These are phyloP conservation scores for Tanytarsus gracilentus DNA, from an alignment of 2,888 invertebrate genomes.

Conservation along the genomic window DNA sequence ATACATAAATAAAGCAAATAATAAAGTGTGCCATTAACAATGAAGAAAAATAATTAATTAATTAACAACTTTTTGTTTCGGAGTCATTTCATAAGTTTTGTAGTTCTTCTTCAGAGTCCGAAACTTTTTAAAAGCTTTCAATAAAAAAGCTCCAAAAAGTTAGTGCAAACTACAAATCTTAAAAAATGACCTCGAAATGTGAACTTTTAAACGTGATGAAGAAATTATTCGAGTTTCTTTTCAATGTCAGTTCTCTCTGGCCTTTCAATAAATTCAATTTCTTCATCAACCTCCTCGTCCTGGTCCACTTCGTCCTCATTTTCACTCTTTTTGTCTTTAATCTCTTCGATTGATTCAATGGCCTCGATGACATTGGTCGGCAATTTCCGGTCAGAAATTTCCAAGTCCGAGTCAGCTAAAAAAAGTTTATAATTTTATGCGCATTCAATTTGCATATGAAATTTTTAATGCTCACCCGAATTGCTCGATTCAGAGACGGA, in stretches of 20 bases:
- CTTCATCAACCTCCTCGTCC: neutral
- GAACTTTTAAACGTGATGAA: neutral
- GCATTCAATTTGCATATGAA: neutral
- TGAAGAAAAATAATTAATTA: too few species aligned
- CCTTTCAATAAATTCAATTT: conserved; percentile 24
- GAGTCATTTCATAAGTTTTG: neutral
- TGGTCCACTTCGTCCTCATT: neutral
- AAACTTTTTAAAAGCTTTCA: too few species aligned
- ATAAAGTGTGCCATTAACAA: too few species aligned
- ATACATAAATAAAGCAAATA: too few species aligned
- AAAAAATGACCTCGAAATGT: neutral
- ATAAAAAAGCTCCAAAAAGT: too few species aligned
- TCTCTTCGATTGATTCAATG: neutral
- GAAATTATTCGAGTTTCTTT: conserved; percentile 23
- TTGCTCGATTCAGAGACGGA: conserved; percentile 6
- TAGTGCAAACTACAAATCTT: neutral
- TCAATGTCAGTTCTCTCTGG: conserved; percentile 14
- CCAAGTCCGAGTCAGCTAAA: conserved; percentile 14
- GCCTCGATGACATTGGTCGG: neutral
- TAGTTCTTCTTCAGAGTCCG: too few species aligned
- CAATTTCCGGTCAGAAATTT: conserved; percentile 14
- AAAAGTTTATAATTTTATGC: neutral
- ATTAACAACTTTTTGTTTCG: too few species aligned
- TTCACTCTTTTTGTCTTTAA: neutral
- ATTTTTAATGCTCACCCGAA: conserved; percentile 4